Percentiles rank a stretch among this genome's conserved stretches.
These are phyloP conservation scores for Bembecia ichneumoniformis DNA, from an alignment of 2,888 invertebrate genomes.

Conservation along the genomic window DNA sequence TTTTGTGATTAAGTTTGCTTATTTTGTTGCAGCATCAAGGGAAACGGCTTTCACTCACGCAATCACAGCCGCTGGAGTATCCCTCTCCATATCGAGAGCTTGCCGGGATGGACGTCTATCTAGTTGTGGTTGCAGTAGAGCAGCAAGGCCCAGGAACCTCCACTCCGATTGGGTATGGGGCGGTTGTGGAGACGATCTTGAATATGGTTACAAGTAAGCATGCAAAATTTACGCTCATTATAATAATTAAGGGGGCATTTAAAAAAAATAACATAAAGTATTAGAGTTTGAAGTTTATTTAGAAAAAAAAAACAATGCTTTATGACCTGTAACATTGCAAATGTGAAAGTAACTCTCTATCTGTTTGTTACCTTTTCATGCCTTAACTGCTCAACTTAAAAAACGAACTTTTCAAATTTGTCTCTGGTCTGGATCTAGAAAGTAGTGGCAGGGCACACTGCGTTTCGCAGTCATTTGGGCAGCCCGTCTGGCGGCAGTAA, in stretches of 20 bases:
- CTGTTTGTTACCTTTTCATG: too few species aligned
- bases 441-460: too few species aligned
- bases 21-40: conserved; percentile 75
- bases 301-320: too few species aligned
- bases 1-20: background rate
- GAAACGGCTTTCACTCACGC: conserved; percentile 95
- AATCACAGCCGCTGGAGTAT: conserved; percentile 89
- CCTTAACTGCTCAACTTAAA: too few species aligned
- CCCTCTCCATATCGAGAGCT: conserved; percentile 88
- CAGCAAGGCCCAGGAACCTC: conserved; percentile 85
- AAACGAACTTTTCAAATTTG: too few species aligned
- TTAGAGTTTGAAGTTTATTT: too few species aligned
- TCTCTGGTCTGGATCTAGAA: too few species aligned
- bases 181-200: conserved; percentile 97
- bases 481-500: too few species aligned
- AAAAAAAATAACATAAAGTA: background rate
- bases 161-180: conserved; percentile 98
- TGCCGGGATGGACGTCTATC: conserved; percentile 92
- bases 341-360: too few species aligned
- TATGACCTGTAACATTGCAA: too few species aligned
- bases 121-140: conserved; percentile 91
- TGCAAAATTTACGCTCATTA: background rate
- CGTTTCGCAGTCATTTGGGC: too few species aligned
- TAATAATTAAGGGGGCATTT: background rate
- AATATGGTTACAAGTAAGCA: conserved; percentile 93